Base-by-base conservation (phyloP, 1,140 invertebrate genomes). In the Apis florea region DNA sequence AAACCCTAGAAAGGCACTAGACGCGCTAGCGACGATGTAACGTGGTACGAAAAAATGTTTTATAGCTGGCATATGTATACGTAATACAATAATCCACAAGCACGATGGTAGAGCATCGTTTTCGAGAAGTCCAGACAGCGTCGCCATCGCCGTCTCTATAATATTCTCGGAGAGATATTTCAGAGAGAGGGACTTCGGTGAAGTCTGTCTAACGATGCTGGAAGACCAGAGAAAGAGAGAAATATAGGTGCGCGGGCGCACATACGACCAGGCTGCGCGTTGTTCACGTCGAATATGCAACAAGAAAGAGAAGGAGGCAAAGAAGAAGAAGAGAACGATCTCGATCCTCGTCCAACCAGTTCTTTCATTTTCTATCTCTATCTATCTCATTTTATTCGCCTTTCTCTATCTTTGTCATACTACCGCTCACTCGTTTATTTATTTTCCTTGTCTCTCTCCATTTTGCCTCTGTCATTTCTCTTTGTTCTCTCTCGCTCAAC, bases 111-210 rank as follows among this genome's bases (percentile, higher is more conserved):
- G 67, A 70, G 75, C 75, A 58, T 71, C 75, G 81, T 79, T 82
- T 66, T 70, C 73, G 80, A 19, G 49, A 31, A 82, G 74, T 63
- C 73, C 75, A 61, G 76, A 24, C 81, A 78, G 49, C 81, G 69
- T 75, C 67, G 64, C 74, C 68, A 79, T 64, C 81, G 58, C 61
- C 67, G 75, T 83, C 75, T 83, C 86, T 88, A 90, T 91, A 92
- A 91, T 91, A 91, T 91, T 91, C 89, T 90, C 87, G 86, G 90
- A 87, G 91, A 92, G 90, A 91, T 90, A 91, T 91, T 91, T 90
- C 88, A 75, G 82, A 81, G 83, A 89, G 90, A 89, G 85, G 81
- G 86, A 79, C 86, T 89, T 83, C 74, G 82, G 79, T 87, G 85
- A 90, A 88, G 89, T 89, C 86, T 83, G 86, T 92, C 89, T 88